Evolutionary conservation across 2,113 vertebrate species (phyloP).

Genomic region (Athene cunicularia): DNA sequence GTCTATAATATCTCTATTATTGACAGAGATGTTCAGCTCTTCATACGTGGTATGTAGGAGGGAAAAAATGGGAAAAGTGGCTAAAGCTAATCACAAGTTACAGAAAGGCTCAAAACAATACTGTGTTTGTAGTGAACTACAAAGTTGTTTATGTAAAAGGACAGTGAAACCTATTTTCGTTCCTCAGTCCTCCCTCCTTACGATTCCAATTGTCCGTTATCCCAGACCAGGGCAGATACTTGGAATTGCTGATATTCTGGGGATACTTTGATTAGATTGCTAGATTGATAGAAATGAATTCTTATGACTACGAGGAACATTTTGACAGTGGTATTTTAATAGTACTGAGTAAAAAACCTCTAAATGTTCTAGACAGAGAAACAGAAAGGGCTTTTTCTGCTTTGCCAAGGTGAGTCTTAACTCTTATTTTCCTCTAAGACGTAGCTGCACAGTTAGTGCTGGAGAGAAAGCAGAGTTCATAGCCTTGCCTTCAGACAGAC

Average conservation of each 20-base stretch:
- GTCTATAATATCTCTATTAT: not conserved
- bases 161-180: not conserved
- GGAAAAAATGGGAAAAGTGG: not conserved
- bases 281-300: too few relatives aligned
- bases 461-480: not conserved
- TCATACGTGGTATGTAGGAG: not conserved
- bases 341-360: not conserved
- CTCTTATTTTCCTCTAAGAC: not conserved
- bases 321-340: not conserved
- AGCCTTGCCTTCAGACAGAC: not conserved
- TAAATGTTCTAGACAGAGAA: not conserved
- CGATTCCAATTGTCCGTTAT: not conserved
- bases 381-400: not conserved
- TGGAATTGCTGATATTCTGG: not conserved
- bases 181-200: not conserved
- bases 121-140: not conserved
- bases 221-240: not conserved
- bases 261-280: not conserved
- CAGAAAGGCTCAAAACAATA: not conserved
- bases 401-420: not conserved
- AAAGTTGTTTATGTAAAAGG: not conserved
- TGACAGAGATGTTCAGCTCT: not conserved
- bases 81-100: not conserved
- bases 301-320: not conserved
- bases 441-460: not conserved